Conservation (phyloP, 35 echinoderm and acorn worm species). For the Holothuria glaberrima region DNA sequence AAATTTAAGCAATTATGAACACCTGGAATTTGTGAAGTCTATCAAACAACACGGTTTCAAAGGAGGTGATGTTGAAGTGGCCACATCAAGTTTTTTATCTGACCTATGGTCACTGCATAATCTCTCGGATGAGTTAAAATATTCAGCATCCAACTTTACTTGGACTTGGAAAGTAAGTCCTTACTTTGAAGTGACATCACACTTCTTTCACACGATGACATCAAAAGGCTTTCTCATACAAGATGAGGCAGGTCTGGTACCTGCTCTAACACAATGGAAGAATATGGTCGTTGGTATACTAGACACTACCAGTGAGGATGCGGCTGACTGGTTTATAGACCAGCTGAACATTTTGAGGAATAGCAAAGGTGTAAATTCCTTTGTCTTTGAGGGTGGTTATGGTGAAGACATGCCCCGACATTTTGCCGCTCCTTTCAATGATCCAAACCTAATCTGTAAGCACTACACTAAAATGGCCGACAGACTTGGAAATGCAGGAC, state of each 20-base stretch:
- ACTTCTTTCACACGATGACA: slow-evolving; percentile 75
- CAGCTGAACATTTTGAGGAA: slow-evolving; percentile 46
- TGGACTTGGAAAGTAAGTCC: slow-evolving; percentile 62
- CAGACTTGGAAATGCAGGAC: slow-evolving; percentile 46
- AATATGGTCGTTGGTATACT: slow-evolving; percentile 63
- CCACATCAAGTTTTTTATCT: background rate
- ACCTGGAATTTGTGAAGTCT: slow-evolving; percentile 34
- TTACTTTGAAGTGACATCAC: slow-evolving; percentile 58
- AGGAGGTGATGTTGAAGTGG: slow-evolving; percentile 4
- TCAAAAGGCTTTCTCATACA: slow-evolving; percentile 76
- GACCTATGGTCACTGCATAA: background rate
- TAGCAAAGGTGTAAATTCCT: slow-evolving; percentile 68
- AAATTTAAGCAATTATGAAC: slow-evolving; percentile 60
- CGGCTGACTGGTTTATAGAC: slow-evolving; percentile 70
- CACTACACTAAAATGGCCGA: slow-evolving; percentile 60
- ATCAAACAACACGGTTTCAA: background rate
- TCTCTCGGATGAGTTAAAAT: background rate
- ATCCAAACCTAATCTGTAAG: slow-evolving; percentile 78
- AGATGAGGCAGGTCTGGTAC: slow-evolving; percentile 60
- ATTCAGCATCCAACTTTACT: background rate
- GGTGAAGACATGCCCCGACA: slow-evolving; percentile 58
- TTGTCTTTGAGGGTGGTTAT: slow-evolving; percentile 92
- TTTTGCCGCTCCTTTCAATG: slow-evolving; percentile 59
- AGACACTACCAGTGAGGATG: slow-evolving; percentile 69
- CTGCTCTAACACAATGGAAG: slow-evolving; percentile 87